Evolutionary conservation across 1,140 invertebrate species (phyloP), one percentile per base, ranked within the genome.

Genomic region (Sycophila sp.): DNA sequence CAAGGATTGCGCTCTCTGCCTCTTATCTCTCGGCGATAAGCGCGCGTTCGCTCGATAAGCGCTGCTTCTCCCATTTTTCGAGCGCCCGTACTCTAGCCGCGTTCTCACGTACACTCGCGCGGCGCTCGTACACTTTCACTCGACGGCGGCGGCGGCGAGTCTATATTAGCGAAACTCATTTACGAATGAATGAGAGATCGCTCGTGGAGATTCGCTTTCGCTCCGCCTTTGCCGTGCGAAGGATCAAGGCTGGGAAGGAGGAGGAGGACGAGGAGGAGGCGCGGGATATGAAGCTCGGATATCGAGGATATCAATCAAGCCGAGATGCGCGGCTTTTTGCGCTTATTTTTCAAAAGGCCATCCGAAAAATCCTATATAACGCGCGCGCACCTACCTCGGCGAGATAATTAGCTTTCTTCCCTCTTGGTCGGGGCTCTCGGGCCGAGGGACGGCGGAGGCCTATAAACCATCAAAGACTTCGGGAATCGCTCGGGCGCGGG

Each of bases 291-390:
- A 17, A 32, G 42, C 64, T 45, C 47, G 68, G 56, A 64, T 70
- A 70, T 70, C 68, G 68, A 70, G 68, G 68, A 70, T 70, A 70
- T 70, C 68, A 70, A 70, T 70, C 68, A 70, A 70, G 68, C 59
- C 26, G 66, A 26, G 62, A n/a, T 45, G 65, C 55, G 38, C 28
- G 49, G 55, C n/a, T 69, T 53, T 58, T 56, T 59, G 40, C 45
- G 28, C 67, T 69, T 55, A 13, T 62, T 69, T 45, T 38, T 62
- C 17, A 36, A 62, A 63, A 69, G 60, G 45, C 59, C 59, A 63
- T 70, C 60, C 68, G 60, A 70, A 70, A n/a, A 70, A 64, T 70
- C 68, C 19, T 38, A 19, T 47, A 40, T 34, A 17, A 19, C 19
- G 30, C 19, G 32, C 26, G 38, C 17, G 19, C 19, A n/a, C 24